These are phyloP conservation scores for Alces alces DNA, from an alignment of 2,113 vertebrate genomes.

Conservation along the genomic window DNA sequence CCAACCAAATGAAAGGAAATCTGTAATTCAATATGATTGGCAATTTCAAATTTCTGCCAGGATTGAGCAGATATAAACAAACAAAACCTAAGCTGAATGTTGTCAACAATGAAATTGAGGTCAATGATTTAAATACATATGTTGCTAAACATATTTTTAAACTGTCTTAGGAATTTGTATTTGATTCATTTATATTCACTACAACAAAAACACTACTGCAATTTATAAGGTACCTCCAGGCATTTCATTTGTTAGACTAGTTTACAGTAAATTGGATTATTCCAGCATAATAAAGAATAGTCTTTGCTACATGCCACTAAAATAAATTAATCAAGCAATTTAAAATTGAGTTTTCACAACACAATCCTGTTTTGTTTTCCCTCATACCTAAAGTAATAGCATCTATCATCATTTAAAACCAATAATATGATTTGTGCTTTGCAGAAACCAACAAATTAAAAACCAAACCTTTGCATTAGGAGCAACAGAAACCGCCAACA, in stretches of 20 bases:
- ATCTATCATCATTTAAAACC: conserved; percentile 55
- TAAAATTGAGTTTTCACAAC: conserved; percentile 61
- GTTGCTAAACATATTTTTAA: conserved; percentile 59
- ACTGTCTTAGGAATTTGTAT: conserved; percentile 20
- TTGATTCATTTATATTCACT: conserved; percentile 55
- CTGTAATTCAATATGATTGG: conserved; percentile 16
- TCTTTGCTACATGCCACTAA: conserved; percentile 40
- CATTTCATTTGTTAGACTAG: conserved; percentile 63
- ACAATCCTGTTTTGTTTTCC: background rate
- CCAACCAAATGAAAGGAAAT: conserved; percentile 14
- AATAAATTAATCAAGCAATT: conserved; percentile 60
- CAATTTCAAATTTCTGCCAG: conserved; percentile 42
- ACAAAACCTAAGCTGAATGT: conserved; percentile 45
- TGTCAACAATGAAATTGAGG: conserved; percentile 48
- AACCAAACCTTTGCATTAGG: conserved; percentile 35
- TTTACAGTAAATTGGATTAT: conserved; percentile 60
- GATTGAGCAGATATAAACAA: conserved; percentile 26
- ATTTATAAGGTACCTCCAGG: conserved; percentile 43
- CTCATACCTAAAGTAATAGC: conserved; percentile 4
- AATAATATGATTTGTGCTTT: conserved; percentile 55
- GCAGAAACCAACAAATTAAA: conserved; percentile 62
- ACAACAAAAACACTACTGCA: conserved; percentile 43
- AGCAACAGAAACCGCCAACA: conserved; percentile 34
- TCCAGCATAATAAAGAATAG: conserved; percentile 28
- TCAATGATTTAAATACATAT: conserved; percentile 54